Evolutionary conservation across 1,140 invertebrate genomes (phyloP), one percentile per base, ranked within the genome.

Genomic region (Hyphantria cunea): DNA sequence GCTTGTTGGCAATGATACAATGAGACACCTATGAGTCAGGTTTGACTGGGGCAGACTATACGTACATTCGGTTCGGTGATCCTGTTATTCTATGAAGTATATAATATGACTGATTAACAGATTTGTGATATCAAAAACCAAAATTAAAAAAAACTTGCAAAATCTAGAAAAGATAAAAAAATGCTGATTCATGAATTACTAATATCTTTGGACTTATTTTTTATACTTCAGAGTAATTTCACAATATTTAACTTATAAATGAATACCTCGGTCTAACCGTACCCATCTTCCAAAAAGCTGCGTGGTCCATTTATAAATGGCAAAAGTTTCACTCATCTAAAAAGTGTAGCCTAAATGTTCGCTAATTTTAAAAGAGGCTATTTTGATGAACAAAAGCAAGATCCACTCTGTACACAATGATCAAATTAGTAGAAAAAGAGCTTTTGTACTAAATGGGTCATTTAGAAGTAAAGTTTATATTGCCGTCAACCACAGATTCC

Each of bases 11-110:
- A 76, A 68, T 74, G 74, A 75, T 76, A 74, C 75, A 77, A 78
- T 79, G 72, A 76, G 66, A 72, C 68, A 72, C 56, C 60, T 74
- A 69, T 88, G 83, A 86, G 68, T 88, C 83, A 88, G 67, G 52
- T 34, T 44, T 61, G 56, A 67, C 61, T 58, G 42, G 14, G 37
- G 51, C 55, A 60, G 47, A 64, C 54, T 61, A 37, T 45, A 56
- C 56, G 14, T 45, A 56, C 56, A 45, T 68, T 61, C 66, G 60
- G 39, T 41, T 56, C 44, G 33, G 33, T 25, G 17, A 25, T 31
- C 54, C 54, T 34, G 14, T 56, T 44, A 34, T 48, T 14, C 47
- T 48, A 48, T 25, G 5, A 56, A 4, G 15, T 34, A 15, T 33
- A 25, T 11, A 47, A 31, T 56, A 47, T 56, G n/a, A 56, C 32